Evolutionary conservation across 2,797 vertebrate genomes (phyloP).

Genomic region (Diplodus sargus): DNA sequence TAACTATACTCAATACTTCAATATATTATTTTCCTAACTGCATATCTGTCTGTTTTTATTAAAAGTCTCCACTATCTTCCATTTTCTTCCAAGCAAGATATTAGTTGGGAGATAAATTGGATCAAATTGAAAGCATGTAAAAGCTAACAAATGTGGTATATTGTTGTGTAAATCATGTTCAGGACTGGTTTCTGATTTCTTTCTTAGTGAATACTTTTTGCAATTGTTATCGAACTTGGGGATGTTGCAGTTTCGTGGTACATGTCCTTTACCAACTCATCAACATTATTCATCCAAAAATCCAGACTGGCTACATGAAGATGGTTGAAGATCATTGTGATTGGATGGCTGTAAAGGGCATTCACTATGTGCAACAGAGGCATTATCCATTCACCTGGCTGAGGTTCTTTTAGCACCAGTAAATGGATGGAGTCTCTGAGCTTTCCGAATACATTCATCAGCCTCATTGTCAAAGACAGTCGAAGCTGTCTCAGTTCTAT

Average conservation of each 20-base stretch:
- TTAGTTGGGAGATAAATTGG: background rate
- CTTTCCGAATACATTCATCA: constrained; percentile 28
- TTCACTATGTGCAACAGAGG: constrained; percentile 19
- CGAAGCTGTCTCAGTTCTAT: constrained; percentile 55
- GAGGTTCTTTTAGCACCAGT: constrained; percentile 45
- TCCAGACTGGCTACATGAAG: background rate
- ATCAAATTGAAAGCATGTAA: too few relatives aligned
- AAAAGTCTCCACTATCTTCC: background rate
- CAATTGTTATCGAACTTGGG: background rate
- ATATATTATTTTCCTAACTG: too few relatives aligned
- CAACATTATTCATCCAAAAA: background rate
- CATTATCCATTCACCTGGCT: constrained; percentile 46
- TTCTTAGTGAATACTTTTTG: too few relatives aligned
- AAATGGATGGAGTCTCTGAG: constrained; percentile 15
- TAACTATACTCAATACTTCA: background rate
- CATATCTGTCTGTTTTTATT: too few relatives aligned
- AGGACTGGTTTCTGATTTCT: too few relatives aligned
- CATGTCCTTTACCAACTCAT: too few relatives aligned
- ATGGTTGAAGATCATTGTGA: constrained; percentile 6
- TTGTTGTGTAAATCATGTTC: background rate
- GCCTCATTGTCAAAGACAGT: constrained; percentile 37
- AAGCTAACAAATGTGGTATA: background rate
- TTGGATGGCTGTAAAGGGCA: constrained; percentile 27
- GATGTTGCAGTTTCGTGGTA: background rate
- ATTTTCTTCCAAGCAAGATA: background rate